Percentiles rank a stretch among this genome's conserved stretches.
Evolutionary conservation across 2,113 vertebrate genomes (phyloP).

Genomic region (Zosterops japonicus): DNA sequence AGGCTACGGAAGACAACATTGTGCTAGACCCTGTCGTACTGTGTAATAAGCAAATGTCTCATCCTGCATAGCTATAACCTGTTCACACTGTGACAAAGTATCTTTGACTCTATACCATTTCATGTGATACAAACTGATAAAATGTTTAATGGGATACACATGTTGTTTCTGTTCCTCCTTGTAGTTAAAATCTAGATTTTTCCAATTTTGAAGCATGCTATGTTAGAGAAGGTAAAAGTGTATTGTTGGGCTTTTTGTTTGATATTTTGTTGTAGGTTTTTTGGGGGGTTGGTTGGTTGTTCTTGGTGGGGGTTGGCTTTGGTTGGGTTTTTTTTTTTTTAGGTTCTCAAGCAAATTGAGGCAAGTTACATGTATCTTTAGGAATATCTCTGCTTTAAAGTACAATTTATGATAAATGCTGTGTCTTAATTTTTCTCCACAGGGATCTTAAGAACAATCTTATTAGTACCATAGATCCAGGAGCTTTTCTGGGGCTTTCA

Average conservation of each 20-base stretch:
- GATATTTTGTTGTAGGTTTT: background rate
- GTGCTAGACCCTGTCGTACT: background rate
- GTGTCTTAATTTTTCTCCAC: slow-evolving; percentile 42
- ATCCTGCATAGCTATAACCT: background rate
- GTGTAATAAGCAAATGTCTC: background rate
- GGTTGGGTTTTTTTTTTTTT: accelerated
- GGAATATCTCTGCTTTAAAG: background rate
- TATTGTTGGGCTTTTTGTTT: background rate
- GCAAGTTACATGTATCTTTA: background rate
- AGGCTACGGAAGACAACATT: background rate
- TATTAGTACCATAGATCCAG: slow-evolving; percentile 91
- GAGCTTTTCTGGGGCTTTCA: slow-evolving; percentile 89
- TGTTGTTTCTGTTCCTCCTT: background rate
- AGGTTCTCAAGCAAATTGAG: background rate
- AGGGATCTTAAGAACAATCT: slow-evolving; percentile 96
- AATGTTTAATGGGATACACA: background rate
- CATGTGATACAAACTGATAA: background rate
- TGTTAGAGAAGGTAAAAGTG: background rate
- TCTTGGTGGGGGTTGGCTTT: background rate
- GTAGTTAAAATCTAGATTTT: background rate
- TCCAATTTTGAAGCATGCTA: background rate
- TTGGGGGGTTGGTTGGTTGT: accelerated
- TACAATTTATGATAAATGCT: background rate
- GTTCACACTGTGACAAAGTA: background rate
- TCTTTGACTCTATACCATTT: background rate